Evolutionary conservation across 2,113 vertebrate species (phyloP).

Genomic region (Oncorhynchus clarkii): DNA sequence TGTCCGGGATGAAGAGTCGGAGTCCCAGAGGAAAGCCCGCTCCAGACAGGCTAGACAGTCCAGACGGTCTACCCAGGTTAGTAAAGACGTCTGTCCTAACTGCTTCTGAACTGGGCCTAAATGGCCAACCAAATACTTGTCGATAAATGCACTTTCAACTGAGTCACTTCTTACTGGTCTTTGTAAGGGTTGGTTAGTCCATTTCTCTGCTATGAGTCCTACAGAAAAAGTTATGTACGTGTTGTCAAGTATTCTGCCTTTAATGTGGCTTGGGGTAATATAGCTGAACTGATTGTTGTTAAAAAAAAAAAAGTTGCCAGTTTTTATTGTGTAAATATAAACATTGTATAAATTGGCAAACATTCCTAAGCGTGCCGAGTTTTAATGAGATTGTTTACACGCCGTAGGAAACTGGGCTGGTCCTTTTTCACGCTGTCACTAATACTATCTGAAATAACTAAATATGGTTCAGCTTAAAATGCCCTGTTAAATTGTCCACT

Average conservation of each 20-base stretch:
- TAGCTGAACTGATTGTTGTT: background rate
- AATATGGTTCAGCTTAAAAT: background rate
- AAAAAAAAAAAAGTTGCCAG: background rate
- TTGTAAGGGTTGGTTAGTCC: background rate
- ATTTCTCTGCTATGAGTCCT: too few species aligned
- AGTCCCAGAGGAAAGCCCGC: constrained; percentile 98
- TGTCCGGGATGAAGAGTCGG: constrained; percentile 97
- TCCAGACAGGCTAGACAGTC: constrained; percentile 98
- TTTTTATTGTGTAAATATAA: background rate
- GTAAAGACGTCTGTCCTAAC: background rate
- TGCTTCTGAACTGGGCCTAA: background rate
- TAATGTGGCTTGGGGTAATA: background rate
- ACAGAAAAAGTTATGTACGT: too few species aligned
- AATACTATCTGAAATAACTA: background rate
- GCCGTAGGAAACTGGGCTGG: background rate
- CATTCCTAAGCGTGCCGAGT: background rate
- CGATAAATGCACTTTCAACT: background rate
- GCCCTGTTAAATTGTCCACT: background rate
- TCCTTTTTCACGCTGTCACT: background rate
- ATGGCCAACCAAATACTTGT: background rate
- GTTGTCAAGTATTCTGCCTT: background rate
- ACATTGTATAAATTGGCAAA: background rate
- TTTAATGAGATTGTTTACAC: constrained; percentile 4
- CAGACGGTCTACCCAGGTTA: constrained; percentile 95
- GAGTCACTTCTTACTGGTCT: background rate